phyloP scores from a whole-genome alignment of 2,797 vertebrate species.

The Brotula barbata region DNA sequence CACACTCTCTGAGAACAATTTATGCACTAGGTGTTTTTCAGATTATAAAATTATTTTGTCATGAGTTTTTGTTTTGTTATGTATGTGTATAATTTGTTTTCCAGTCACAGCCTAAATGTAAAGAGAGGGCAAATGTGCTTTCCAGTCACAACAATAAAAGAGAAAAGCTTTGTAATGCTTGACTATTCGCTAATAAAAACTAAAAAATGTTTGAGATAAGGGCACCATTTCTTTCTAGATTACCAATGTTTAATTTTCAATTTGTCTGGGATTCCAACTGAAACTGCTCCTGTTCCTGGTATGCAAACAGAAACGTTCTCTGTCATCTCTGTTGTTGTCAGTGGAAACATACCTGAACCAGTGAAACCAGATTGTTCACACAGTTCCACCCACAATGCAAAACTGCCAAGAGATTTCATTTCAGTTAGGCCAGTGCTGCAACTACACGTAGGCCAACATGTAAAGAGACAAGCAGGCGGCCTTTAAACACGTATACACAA shows the following conservation, averaged over 20 bases:
- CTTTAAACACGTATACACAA: not conserved
- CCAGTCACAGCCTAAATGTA: constrained; percentile 17
- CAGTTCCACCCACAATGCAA: constrained; percentile 55
- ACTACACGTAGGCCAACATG: not conserved
- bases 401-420: constrained; percentile 22
- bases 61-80: constrained; percentile 24
- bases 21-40: constrained; percentile 45
- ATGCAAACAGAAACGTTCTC: constrained; percentile 9
- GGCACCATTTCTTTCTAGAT: not conserved
- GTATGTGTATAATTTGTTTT: constrained; percentile 32
- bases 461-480: constrained; percentile 16
- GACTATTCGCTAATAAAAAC: too few species aligned
- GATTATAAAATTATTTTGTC: constrained; percentile 31
- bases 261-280: constrained; percentile 7
- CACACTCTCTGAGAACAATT: constrained; percentile 41
- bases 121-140: constrained; percentile 9
- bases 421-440: constrained; percentile 19
- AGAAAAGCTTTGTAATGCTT: too few species aligned
- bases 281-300: constrained; percentile 25
- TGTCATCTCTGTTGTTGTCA: constrained; percentile 42
- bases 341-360: constrained; percentile 59
- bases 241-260: not conserved
- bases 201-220: too few species aligned
- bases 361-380: constrained; percentile 51
- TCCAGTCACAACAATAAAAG: constrained; percentile 57